These are phyloP conservation scores for Lycopodina hypogea DNA, from an alignment of 37 sponge, comb jelly and placozoan species.

Conservation along the genomic window DNA sequence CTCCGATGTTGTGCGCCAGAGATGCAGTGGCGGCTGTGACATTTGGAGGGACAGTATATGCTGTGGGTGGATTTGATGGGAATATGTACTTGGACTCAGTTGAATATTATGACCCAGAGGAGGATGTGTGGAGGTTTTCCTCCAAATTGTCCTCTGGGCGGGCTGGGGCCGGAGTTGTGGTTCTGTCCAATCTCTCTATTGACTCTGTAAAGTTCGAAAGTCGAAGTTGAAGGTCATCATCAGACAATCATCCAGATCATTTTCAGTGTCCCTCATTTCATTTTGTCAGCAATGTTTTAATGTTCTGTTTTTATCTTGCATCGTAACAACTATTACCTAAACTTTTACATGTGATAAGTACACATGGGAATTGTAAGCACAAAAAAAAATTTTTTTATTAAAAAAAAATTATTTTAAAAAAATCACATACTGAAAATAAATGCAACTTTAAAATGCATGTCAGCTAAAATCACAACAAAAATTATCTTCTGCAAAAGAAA, in stretches of 20 bases:
- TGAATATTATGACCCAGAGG: constrained; percentile 69
- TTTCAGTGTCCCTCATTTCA: neutral
- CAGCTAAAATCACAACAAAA: no score
- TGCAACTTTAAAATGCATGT: no score
- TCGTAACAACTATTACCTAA: no score
- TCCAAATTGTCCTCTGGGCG: constrained; percentile 50
- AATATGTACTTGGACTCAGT: constrained; percentile 61
- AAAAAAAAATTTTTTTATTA: no score
- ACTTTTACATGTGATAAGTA: no score
- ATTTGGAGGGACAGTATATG: constrained; percentile 68
- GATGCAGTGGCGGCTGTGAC: constrained; percentile 71
- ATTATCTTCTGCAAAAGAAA: no score
- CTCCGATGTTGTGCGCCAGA: constrained; percentile 43
- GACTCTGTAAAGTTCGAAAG: neutral
- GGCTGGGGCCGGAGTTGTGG: constrained; percentile 66
- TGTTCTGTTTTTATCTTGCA: neutral
- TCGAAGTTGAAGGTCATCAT: no score
- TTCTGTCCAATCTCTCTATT: constrained; percentile 3
- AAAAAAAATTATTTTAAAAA: no score
- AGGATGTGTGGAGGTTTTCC: constrained; percentile 57
- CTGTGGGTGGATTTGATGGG: constrained; percentile 84
- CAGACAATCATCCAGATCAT: no score
- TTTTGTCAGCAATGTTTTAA: neutral
- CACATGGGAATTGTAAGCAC: no score
- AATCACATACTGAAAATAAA: no score